These are phyloP conservation scores for Andrena trimmerana DNA, from an alignment of 2,888 invertebrate species.

Conservation along the genomic window DNA sequence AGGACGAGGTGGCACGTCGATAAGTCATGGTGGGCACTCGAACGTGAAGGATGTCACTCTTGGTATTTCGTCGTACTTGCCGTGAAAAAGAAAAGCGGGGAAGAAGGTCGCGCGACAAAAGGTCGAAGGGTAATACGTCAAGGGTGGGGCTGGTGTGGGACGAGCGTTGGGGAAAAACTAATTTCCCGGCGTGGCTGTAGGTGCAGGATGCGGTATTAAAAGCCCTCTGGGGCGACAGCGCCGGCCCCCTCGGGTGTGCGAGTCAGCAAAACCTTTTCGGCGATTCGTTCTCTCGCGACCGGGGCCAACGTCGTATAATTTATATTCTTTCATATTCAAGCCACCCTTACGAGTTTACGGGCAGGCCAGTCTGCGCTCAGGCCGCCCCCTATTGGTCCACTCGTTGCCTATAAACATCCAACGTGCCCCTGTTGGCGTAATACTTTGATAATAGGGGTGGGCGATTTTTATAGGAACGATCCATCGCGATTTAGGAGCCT, in stretches of 20 bases:
- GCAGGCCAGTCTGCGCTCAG: slow-evolving; percentile 14
- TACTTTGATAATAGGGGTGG: slow-evolving; percentile 25
- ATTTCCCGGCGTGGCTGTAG: slow-evolving; percentile 73
- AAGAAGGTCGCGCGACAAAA: slow-evolving; percentile 57
- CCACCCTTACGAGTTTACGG: slow-evolving; percentile 59
- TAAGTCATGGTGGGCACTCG: neutral
- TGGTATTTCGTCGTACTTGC: slow-evolving; percentile 37
- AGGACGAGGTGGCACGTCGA: slow-evolving; percentile 51
- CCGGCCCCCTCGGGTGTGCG: slow-evolving; percentile 44
- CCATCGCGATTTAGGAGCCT: slow-evolving; percentile 14
- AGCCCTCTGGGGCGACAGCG: slow-evolving; percentile 61
- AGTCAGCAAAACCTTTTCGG: slow-evolving; percentile 80
- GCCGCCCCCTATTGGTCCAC: neutral
- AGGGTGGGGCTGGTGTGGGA: slow-evolving; percentile 13
- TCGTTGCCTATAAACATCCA: slow-evolving; percentile 44
- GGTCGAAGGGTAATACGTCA: slow-evolving; percentile 70
- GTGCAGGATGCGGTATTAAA: slow-evolving; percentile 73
- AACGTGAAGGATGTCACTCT: neutral
- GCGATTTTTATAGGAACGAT: slow-evolving; percentile 27
- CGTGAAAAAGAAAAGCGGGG: slow-evolving; percentile 38
- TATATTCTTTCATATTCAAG: slow-evolving; percentile 82
- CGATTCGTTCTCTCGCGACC: slow-evolving; percentile 72
- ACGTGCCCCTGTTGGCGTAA: slow-evolving; percentile 20
- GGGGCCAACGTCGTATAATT: slow-evolving; percentile 72
- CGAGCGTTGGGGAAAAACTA: slow-evolving; percentile 73